Evolutionary conservation across 2,113 vertebrate species (phyloP).

Genomic region (Crotalus horridus): DNA sequence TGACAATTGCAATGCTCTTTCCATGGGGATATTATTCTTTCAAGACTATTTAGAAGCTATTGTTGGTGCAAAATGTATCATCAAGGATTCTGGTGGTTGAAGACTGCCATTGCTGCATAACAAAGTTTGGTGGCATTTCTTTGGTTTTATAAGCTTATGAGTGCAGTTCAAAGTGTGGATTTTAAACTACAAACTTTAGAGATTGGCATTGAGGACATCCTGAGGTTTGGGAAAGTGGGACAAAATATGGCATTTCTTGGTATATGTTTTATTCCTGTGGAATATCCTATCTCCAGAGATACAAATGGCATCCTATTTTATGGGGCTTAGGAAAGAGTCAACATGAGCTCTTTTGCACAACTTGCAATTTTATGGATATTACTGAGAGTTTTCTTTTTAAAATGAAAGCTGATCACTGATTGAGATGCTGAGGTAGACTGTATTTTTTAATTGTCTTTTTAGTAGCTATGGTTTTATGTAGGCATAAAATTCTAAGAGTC

Average conservation of each 20-base stretch:
- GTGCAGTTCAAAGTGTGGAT: not conserved
- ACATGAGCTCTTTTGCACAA: not conserved
- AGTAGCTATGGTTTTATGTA: not conserved
- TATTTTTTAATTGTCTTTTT: not conserved
- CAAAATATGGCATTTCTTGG: not conserved
- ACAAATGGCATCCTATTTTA: not conserved
- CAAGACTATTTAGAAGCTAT: not conserved
- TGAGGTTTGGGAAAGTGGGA: not conserved
- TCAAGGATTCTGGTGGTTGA: not conserved
- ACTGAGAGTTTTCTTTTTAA: not conserved
- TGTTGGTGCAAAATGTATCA: not conserved
- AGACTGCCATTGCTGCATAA: not conserved
- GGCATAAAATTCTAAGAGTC: not conserved
- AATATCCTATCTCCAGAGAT: not conserved
- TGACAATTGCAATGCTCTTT: not conserved
- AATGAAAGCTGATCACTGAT: not conserved
- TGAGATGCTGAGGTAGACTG: not conserved
- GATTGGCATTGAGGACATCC: not conserved
- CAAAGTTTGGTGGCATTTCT: not conserved
- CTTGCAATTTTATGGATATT: not conserved
- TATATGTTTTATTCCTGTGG: not conserved
- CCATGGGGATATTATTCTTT: not conserved
- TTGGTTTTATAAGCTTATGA: not conserved
- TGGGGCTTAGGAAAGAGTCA: not conserved
- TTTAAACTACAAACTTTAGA: not conserved